Evolutionary conservation across 1,140 invertebrate species (phyloP).

Genomic region (Cyclina sinensis): DNA sequence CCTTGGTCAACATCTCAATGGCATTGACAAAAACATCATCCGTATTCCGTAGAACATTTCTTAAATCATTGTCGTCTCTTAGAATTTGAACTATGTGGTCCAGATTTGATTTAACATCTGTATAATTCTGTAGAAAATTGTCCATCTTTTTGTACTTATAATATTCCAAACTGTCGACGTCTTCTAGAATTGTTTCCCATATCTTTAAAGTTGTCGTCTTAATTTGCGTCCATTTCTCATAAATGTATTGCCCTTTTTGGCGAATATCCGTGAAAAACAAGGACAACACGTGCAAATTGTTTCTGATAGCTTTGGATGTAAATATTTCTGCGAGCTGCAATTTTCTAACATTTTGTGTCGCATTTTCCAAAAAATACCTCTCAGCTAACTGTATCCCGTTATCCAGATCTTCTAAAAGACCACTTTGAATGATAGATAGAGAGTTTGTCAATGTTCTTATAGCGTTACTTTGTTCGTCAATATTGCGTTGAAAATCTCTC

Average conservation of each 20-base stretch:
- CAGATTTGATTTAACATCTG: not conserved
- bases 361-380: constrained; percentile 2
- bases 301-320: not conserved
- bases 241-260: constrained; percentile 73
- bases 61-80: not conserved
- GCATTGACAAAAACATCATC: constrained; percentile 29
- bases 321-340: constrained; percentile 10
- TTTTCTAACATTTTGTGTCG: constrained; percentile 2
- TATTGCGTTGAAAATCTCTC: constrained; percentile 52
- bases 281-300: constrained; percentile 4
- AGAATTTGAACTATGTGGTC: not conserved
- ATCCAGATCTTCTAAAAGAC: not conserved
- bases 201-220: constrained; percentile 53
- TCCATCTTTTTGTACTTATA: constrained; percentile 71
- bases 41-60: constrained; percentile 5
- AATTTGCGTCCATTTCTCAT: constrained; percentile 74
- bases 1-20: not conserved
- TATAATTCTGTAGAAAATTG: constrained; percentile 2
- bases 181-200: constrained; percentile 74
- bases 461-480: not conserved
- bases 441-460: not conserved
- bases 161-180: constrained; percentile 77
- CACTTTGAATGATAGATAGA: not conserved
- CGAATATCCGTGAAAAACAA: constrained; percentile 34
- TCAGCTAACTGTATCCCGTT: not conserved